Evolutionary conservation across 2,113 vertebrate genomes (phyloP).

Genomic region (Morone chrysops): DNA sequence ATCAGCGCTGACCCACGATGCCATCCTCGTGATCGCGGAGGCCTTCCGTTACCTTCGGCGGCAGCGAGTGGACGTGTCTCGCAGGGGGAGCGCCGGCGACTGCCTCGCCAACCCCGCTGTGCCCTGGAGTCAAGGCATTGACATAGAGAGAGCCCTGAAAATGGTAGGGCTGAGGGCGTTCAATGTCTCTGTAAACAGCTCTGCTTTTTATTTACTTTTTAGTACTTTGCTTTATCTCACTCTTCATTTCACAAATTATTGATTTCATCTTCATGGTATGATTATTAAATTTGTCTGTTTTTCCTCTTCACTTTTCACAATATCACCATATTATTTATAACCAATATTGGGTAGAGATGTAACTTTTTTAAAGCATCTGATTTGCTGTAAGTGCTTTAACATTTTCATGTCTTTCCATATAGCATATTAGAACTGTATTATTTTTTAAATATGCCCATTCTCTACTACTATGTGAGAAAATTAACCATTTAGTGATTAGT

Average conservation of each 20-base stretch:
- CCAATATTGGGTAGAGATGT: neutral
- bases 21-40: constrained; percentile 94
- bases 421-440: neutral
- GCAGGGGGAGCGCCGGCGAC: constrained; percentile 95
- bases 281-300: neutral
- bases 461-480: neutral
- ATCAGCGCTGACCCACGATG: constrained; percentile 95
- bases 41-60: constrained; percentile 96
- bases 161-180: constrained; percentile 86
- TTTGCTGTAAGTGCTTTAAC: too few species aligned
- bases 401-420: neutral
- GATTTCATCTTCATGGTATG: neutral
- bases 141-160: constrained; percentile 98
- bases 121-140: constrained; percentile 99
- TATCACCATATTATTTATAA: neutral
- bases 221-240: constrained; percentile 2
- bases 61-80: constrained; percentile 95
- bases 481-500: neutral
- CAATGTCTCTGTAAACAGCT: neutral
- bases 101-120: constrained; percentile 98
- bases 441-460: neutral
- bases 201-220: neutral
- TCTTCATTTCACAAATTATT: neutral
- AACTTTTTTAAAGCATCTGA: neutral
- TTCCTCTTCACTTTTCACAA: too few species aligned